Percentiles rank a stretch among this genome's conserved stretches.
These are phyloP conservation scores for Cydia splendana DNA, from an alignment of 1,140 invertebrate species.

Conservation along the genomic window DNA sequence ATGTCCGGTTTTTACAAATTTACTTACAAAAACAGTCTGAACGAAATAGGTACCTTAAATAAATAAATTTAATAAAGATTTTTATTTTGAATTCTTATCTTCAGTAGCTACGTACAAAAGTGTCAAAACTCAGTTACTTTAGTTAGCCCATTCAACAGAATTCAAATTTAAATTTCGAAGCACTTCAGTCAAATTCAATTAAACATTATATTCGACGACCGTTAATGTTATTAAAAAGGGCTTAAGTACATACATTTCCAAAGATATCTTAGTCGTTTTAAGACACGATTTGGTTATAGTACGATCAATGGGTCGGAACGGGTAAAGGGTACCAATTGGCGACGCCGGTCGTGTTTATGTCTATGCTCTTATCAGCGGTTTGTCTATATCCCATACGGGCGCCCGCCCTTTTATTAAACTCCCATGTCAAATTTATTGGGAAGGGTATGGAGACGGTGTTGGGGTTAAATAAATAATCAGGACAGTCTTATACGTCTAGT, in stretches of 20 bases:
- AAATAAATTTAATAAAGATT: background rate
- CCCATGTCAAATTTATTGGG: conserved; percentile 46
- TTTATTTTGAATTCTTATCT: background rate
- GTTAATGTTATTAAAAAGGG: background rate
- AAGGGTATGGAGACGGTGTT: conserved; percentile 43
- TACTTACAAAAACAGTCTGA: background rate
- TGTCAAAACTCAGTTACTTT: background rate
- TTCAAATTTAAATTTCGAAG: conserved; percentile 22
- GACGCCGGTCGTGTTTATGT: conserved; percentile 62
- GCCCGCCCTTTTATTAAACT: conserved; percentile 68
- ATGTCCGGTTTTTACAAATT: too few species aligned
- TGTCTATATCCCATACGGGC: conserved; percentile 62
- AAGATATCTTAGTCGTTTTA: background rate
- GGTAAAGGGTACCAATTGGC: conserved; percentile 70
- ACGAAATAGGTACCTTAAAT: background rate
- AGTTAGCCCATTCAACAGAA: background rate
- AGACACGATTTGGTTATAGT: background rate
- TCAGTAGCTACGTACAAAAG: background rate
- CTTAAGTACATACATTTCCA: background rate
- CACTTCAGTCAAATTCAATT: conserved; percentile 25
- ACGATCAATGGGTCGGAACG: conserved; percentile 28
- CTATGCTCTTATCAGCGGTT: conserved; percentile 72
- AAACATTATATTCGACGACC: conserved; percentile 26
- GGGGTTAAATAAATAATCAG: background rate
- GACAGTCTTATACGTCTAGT: background rate